phyloP scores from a whole-genome alignment of 2,113 vertebrate species.

The Arothron firmamentum region DNA sequence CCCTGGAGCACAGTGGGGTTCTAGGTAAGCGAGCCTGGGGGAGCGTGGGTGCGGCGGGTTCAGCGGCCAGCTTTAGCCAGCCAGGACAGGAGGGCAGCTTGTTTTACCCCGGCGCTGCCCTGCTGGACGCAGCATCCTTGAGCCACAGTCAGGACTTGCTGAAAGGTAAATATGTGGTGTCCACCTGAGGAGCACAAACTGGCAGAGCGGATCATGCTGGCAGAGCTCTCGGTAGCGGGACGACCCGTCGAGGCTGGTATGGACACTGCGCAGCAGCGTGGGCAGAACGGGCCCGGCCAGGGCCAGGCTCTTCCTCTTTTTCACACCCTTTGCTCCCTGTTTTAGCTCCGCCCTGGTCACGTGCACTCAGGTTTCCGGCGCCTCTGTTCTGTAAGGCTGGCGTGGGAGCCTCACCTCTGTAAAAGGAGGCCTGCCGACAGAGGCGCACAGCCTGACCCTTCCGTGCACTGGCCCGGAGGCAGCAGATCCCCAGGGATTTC shows the following conservation, averaged over 20 bases:
- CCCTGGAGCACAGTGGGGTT: slow-evolving; percentile 81
- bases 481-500: slow-evolving; percentile 69
- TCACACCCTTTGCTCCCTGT: slow-evolving; percentile 38
- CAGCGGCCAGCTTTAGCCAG: slow-evolving; percentile 68
- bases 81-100: slow-evolving; percentile 74
- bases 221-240: slow-evolving; percentile 50
- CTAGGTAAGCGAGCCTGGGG: slow-evolving; percentile 82
- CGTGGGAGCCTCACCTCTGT: slow-evolving; percentile 47
- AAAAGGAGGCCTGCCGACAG: slow-evolving; percentile 47
- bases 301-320: slow-evolving; percentile 40
- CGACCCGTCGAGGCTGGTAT: slow-evolving; percentile 54
- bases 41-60: slow-evolving; percentile 66
- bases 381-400: slow-evolving; percentile 48
- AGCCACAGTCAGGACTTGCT: slow-evolving; percentile 78
- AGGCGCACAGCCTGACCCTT: slow-evolving; percentile 55
- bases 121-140: slow-evolving; percentile 71
- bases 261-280: slow-evolving; percentile 49
- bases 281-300: slow-evolving; percentile 28
- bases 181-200: slow-evolving; percentile 72
- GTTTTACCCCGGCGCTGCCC: slow-evolving; percentile 73
- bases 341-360: slow-evolving; percentile 36
- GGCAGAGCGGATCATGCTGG: slow-evolving; percentile 55
- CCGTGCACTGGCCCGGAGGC: slow-evolving; percentile 62
- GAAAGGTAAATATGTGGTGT: slow-evolving; percentile 82
- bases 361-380: slow-evolving; percentile 64